A percentile compares a stretch with the other conserved stretches of the same genome.
These are phyloP conservation scores for Coecobrya sp. DNA, from an alignment of 2,888 invertebrate species.

Conservation along the genomic window DNA sequence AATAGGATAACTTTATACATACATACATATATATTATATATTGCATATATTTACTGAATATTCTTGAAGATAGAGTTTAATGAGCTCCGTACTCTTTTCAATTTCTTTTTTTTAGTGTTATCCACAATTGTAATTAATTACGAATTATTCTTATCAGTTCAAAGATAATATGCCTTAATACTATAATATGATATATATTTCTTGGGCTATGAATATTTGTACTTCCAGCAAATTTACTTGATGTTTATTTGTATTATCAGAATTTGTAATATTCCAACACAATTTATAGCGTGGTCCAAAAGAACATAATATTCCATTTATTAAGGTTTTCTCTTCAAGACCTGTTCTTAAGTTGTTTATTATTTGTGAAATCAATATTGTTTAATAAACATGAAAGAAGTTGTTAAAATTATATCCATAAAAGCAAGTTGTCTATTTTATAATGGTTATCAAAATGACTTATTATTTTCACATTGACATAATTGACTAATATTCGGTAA, in stretches of 20 bases:
- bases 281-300: slow-evolving; percentile 71
- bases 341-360: slow-evolving; percentile 72
- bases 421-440: background rate
- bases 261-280: slow-evolving; percentile 27
- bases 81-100: slow-evolving; percentile 53
- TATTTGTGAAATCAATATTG: slow-evolving; percentile 65
- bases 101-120: slow-evolving; percentile 42
- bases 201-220: slow-evolving; percentile 71
- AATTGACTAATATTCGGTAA: slow-evolving; percentile 48
- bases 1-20: slow-evolving; percentile 47
- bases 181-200: slow-evolving; percentile 21
- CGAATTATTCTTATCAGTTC: slow-evolving; percentile 50
- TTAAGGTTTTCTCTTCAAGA: slow-evolving; percentile 66
- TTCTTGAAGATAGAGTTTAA: slow-evolving; percentile 53
- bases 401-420: slow-evolving; percentile 58
- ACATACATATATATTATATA: slow-evolving; percentile 46
- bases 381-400: slow-evolving; percentile 75
- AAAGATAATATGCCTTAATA: slow-evolving; percentile 66
- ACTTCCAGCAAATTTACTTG: slow-evolving; percentile 55
- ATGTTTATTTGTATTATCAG: slow-evolving; percentile 51
- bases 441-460: slow-evolving; percentile 35
- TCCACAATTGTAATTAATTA: slow-evolving; percentile 52
- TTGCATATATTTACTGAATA: slow-evolving; percentile 67
- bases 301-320: slow-evolving; percentile 62
- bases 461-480: slow-evolving; percentile 36